Evolutionary conservation across 1,140 invertebrate genomes (phyloP), one percentile per base, ranked within the genome.

Genomic region (Ridgeia piscesae): DNA sequence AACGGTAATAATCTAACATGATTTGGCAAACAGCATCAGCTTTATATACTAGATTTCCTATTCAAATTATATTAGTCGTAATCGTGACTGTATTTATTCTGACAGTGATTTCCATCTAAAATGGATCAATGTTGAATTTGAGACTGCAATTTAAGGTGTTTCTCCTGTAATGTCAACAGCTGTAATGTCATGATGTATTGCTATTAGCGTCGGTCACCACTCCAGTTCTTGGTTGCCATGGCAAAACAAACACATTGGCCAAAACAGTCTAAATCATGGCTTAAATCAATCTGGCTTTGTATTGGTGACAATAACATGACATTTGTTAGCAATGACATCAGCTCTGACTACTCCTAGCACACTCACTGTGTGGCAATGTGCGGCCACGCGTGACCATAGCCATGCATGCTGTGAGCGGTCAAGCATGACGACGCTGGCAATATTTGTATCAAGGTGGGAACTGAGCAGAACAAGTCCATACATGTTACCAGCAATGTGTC

Each of bases 241-340:
- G 58, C 58, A 31, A 77, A 4, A 77, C 27, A 77, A 77, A 77
- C 58, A 77, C 17, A 77, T 42, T 42, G 58, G 4, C 58, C 58
- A 77, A 77, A 31, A 77, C 58, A 77, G 2, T 77, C 27, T 77
- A 21, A 77, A n/a, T 8, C 14, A 77, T 77, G 58, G 58, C 58
- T 77, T 77, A 31, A 21, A 77, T 77, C 58, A 77, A 77, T 77
- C 58, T 77, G 58, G 58, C 58, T 77, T 77, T 77, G 58, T 77
- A 21, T 77, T 77, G 58, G 58, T 77, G 27, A 77, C 58, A 77
- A 77, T 6, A 77, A 77, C 27, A 31, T 77, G 11, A 77, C 58
- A 77, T 77, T 77, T 77, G 58, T 21, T 77, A 77, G 58, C 58
- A 77, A 77, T 77, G 58, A 77, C 58, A 77, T 77, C 58, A 77